Evolutionary conservation across 2,797 vertebrate species (phyloP).

Genomic region (Sorex maritimensis): DNA sequence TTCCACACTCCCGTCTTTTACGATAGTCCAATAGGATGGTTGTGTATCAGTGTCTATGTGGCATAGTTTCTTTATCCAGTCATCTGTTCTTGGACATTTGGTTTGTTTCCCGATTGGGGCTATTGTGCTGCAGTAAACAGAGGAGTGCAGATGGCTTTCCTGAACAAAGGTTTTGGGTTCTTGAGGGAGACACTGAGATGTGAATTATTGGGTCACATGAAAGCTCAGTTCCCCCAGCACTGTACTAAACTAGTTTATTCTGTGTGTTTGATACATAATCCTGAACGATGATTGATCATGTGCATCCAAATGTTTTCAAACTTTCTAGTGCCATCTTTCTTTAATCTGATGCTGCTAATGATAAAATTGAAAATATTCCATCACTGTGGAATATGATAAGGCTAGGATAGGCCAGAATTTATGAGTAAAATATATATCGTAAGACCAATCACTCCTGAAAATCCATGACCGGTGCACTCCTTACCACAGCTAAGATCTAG

Average conservation of each 20-base stretch:
- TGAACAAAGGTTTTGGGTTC: no score
- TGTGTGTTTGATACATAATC: constrained; percentile 19
- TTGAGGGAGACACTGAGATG: no score
- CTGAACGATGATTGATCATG: constrained; percentile 24
- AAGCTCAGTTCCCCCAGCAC: not conserved
- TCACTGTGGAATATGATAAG: constrained; percentile 34
- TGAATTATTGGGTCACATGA: no score
- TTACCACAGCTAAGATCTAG: constrained; percentile 23
- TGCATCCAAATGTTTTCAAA: constrained; percentile 1
- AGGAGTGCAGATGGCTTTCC: no score
- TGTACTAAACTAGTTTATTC: constrained; percentile 37
- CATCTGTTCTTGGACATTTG: no score
- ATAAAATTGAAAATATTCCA: constrained; percentile 67
- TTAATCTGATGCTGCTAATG: constrained; percentile 60
- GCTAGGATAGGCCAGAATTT: constrained; percentile 44
- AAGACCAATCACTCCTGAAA: not conserved
- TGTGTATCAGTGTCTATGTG: no score
- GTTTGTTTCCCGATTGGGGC: no score
- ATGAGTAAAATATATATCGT: not conserved
- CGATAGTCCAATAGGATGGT: no score
- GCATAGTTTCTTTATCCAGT: no score
- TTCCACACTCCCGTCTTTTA: no score
- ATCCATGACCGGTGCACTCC: not conserved
- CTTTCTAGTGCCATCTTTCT: constrained; percentile 44
- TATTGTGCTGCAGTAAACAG: no score